Evolutionary conservation across 2,888 invertebrate genomes (phyloP), one percentile per base, ranked within the genome.

Genomic region (Drosophila peninsularis): DNA sequence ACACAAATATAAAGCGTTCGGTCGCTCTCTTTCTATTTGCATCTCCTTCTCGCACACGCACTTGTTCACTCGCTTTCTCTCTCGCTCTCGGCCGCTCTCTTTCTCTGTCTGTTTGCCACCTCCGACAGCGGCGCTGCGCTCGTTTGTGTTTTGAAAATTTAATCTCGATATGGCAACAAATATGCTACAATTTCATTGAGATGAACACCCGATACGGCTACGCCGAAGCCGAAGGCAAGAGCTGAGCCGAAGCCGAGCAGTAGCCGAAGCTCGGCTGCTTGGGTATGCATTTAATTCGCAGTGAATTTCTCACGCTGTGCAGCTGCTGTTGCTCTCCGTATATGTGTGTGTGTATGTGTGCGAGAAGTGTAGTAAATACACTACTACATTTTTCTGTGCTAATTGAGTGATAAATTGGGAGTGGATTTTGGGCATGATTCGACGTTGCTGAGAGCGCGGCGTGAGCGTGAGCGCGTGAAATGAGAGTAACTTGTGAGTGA

Each of bases 391-490:
- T 90, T 89, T 89, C 90, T 81, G 91, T 90, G 91, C 90, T 90
- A 90, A 90, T 90, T 90, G 90, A 90, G 90, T 90, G 90, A 91
- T 90, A 90, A 90, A 90, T 90, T 90, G 90, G 88, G 88, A 89
- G 88, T 89, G 90, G 90, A 89, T 89, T 90, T 90, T 80, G 84
- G 87, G 84, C 84, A 84, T 74, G 81, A 80, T 74, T 71, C 64
- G 75, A 73, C 68, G 62, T 66, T 72, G 68, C 75, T 70, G 60
- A 66, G 78, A 75, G 75, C 64, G 52, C 53, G 58, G 65, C 62
- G 62, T 65, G 79, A 72, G 79, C 66, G 74, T 75, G 72, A 78
- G 89, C 77, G 88, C 78, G 89, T 89, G 75, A 82, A 82, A 71
- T 80, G 73, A 69, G 78, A 55, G 67, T 36, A 52, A 57, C 63